Evolutionary conservation across 2,888 invertebrate species (phyloP), one percentile per base, ranked within the genome.

Genomic region (Cantharis flavilabris): DNA sequence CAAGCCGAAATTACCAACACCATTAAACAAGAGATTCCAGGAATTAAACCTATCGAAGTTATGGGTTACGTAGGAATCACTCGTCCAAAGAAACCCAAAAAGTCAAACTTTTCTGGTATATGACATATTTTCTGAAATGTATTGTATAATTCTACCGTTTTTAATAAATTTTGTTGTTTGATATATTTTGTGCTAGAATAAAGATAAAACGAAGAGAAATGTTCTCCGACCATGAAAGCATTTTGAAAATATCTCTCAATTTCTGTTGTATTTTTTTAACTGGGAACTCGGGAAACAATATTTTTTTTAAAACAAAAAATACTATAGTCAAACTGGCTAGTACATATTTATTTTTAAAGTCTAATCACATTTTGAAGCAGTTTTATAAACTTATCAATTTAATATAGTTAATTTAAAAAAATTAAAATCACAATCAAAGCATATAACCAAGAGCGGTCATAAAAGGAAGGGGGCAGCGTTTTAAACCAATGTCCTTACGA

Each of bases 41-140:
- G 89, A 0, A 82, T 84, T 4, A 86, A 86, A 80, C 86, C 89
- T 0, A 87, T 89, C 73, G 89, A 90, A 83, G 88, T 90, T 49
- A 81, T 89, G n/a, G 89, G 89, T 7, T 90, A 89, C 80, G 86
- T 90, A 30, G 89, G 89, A 4, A 84, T 89, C 13, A 89, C 89
- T 5, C 87, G 86, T 80, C 89, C 88, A 0, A 87, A 85, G 77
- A 81, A 85, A 78, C 86, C 86, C 5, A 83, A 80, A 49, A 84
- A 82, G 72, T 71, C 83, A 4, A 71, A 26, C 23, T 71, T 71
- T 18, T 11, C 33, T 33, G 16, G 14, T 33, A 20, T 14, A 13
- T 67, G 65, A 67, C 2, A 23, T 67, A n/a, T 23, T 23, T 23
- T 26, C 9, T 7, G 49, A 49, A 49, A 49, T 7, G 7, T 49